Evolutionary conservation across 2,888 invertebrate genomes (phyloP).

Genomic region (Lacanobia wlatinum): DNA sequence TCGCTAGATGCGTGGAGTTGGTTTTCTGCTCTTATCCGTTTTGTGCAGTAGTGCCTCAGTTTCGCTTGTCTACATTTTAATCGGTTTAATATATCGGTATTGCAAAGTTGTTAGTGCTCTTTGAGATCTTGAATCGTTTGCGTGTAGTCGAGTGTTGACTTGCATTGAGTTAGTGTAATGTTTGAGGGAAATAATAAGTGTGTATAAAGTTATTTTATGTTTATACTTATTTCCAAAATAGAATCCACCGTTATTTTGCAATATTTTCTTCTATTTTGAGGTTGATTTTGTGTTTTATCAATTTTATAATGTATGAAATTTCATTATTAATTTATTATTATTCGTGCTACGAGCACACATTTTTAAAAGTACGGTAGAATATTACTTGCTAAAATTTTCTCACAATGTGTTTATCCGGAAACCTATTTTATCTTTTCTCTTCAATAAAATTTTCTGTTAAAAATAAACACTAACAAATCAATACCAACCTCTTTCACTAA

Average conservation of each 20-base stretch:
- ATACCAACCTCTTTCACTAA: constrained; percentile 7
- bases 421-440: too few relatives aligned
- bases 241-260: too few relatives aligned
- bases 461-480: neutral
- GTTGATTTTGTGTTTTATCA: too few relatives aligned
- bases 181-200: constrained; percentile 16
- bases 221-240: neutral
- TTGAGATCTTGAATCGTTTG: constrained; percentile 20
- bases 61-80: constrained; percentile 22
- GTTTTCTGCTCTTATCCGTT: neutral
- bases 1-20: neutral
- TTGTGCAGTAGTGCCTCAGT: constrained; percentile 19
- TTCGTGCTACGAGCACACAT: neutral
- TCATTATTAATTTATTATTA: neutral
- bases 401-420: neutral
- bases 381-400: neutral
- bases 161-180: constrained; percentile 9
- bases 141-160: constrained; percentile 1
- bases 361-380: neutral
- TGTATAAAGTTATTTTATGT: neutral
- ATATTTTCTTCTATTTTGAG: too few relatives aligned
- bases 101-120: constrained; percentile 26
- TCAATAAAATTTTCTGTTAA: neutral
- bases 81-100: constrained; percentile 31
- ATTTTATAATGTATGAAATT: too few relatives aligned